These are phyloP conservation scores for Neocrepidodera transversa DNA, from an alignment of 2,888 invertebrate species.

Conservation along the genomic window DNA sequence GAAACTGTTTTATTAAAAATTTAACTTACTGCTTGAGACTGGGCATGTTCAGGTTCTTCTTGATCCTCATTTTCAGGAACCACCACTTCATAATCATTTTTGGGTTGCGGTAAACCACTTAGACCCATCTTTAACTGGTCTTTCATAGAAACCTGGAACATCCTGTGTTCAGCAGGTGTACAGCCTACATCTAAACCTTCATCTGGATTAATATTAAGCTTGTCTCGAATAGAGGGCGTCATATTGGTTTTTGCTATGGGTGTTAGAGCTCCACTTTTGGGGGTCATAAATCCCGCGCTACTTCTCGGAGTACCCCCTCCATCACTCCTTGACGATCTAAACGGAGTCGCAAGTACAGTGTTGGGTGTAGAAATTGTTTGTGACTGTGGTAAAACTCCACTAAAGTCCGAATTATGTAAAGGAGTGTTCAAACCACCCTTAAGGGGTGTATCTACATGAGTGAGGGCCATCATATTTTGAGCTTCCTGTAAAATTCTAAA, in stretches of 20 bases:
- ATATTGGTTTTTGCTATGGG: conserved; percentile 49
- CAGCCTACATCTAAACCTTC: conserved; percentile 74
- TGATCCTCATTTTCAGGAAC: conserved; percentile 84
- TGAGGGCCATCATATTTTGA: conserved; percentile 97
- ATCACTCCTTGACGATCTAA: conserved; percentile 74
- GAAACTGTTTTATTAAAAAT: conserved; percentile 1
- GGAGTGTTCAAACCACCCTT: conserved; percentile 97
- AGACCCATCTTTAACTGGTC: conserved; percentile 80
- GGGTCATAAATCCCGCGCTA: conserved; percentile 68
- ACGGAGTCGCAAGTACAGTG: conserved; percentile 88
- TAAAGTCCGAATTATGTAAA: conserved; percentile 87
- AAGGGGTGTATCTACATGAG: conserved; percentile 96
- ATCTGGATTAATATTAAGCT: conserved; percentile 93
- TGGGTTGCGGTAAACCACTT: conserved; percentile 84
- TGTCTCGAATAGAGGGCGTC: conserved; percentile 85
- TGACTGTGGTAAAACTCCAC: conserved; percentile 78
- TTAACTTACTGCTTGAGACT: conserved; percentile 39
- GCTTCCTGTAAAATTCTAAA: conserved; percentile 85
- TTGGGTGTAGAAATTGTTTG: conserved; percentile 84
- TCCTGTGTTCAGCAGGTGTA: conserved; percentile 72
- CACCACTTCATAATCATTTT: conserved; percentile 98
- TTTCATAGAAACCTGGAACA: conserved; percentile 74
- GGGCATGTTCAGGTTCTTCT: conserved; percentile 58
- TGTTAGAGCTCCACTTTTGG: conserved; percentile 63
- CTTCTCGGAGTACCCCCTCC: conserved; percentile 63